phyloP scores from a whole-genome alignment of 2,797 vertebrate genomes.

The Enteromius radiatus region DNA sequence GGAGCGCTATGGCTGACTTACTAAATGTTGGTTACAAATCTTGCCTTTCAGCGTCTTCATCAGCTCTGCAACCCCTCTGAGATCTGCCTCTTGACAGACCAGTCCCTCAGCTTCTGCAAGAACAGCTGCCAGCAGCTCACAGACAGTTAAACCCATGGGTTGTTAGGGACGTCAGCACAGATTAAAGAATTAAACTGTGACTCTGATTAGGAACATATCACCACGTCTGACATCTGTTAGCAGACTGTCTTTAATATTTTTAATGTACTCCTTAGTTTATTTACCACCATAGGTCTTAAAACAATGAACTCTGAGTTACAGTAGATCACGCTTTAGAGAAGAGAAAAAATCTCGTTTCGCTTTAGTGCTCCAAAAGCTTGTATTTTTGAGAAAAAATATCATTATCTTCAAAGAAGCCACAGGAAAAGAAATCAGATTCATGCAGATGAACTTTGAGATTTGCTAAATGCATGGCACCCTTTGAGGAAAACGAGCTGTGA shows the following conservation, averaged over 20 bases:
- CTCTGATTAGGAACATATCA: slow-evolving; percentile 48
- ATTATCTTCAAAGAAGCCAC: slow-evolving; percentile 63
- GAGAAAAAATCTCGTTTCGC: not conserved
- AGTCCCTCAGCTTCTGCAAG: slow-evolving; percentile 1
- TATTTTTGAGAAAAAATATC: slow-evolving; percentile 9
- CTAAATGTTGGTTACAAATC: slow-evolving; percentile 67
- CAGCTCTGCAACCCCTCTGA: slow-evolving; percentile 16
- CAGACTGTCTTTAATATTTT: not conserved
- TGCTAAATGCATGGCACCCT: slow-evolving; percentile 38
- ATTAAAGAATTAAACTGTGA: slow-evolving; percentile 44
- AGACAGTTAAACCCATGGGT: slow-evolving; percentile 41
- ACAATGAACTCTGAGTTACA: not conserved
- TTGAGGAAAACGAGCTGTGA: slow-evolving; percentile 50
- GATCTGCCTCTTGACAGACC: not conserved
- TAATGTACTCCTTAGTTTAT: not conserved
- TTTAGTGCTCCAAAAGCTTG: not conserved
- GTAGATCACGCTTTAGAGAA: not conserved
- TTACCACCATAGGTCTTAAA: not conserved
- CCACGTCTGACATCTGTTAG: not conserved
- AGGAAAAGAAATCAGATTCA: slow-evolving; percentile 53
- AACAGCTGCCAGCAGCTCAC: slow-evolving; percentile 25
- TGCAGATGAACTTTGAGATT: slow-evolving; percentile 43
- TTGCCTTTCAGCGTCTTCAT: slow-evolving; percentile 62
- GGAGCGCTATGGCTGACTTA: slow-evolving; percentile 61
- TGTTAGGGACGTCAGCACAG: slow-evolving; percentile 36